Conservation (phyloP, 2,113 vertebrate species). For the Ammodytes marinus region DNA sequence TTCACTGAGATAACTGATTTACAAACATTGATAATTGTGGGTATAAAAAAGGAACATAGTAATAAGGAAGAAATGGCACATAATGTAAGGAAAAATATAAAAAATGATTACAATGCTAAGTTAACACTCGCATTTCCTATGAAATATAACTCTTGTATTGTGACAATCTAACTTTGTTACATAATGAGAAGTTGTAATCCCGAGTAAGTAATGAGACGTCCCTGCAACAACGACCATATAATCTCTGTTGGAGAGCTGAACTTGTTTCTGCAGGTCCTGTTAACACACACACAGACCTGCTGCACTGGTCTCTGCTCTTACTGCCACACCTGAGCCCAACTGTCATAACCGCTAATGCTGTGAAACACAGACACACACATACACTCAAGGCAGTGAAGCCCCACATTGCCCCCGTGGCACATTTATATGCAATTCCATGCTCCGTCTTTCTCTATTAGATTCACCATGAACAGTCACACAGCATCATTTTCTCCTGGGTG, state of each 20-base stretch:
- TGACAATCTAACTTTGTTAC: not conserved
- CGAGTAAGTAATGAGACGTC: not conserved
- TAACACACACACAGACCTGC: conserved; percentile 46
- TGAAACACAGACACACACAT: not conserved
- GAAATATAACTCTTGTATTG: not conserved
- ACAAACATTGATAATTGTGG: not conserved
- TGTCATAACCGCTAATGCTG: conserved; percentile 35
- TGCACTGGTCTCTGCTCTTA: conserved; percentile 52
- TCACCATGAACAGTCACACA: not conserved
- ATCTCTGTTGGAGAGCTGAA: conserved; percentile 10
- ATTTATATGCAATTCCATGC: not conserved
- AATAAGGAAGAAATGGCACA: no score
- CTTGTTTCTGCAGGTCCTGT: conserved; percentile 44
- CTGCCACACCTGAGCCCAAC: conserved; percentile 65
- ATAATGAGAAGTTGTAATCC: conserved; percentile 3
- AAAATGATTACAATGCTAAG: not conserved
- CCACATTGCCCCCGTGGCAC: not conserved
- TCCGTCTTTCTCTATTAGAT: conserved; percentile 26
- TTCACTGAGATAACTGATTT: not conserved
- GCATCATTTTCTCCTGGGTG: conserved; percentile 8
- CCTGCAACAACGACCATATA: conserved; percentile 9
- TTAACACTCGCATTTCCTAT: not conserved
- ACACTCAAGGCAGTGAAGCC: conserved; percentile 5
- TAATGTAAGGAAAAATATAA: not conserved
- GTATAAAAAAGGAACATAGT: no score